Evolutionary conservation across 2,113 vertebrate genomes (phyloP), one percentile per base, ranked within the genome.

Genomic region (Eubucco bourcierii): DNA sequence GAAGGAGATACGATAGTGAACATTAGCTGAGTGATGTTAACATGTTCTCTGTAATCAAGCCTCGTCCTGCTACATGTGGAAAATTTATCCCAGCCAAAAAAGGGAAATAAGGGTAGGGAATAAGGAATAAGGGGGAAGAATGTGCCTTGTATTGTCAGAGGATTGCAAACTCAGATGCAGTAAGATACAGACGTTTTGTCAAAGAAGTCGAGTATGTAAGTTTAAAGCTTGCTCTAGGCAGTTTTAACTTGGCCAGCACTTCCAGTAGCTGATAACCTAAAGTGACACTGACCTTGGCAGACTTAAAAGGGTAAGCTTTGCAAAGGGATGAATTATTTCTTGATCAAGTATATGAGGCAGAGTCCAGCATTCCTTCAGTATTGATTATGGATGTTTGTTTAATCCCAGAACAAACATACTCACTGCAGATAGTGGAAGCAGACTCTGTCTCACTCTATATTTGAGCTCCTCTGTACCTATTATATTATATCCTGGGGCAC

Each of bases 221-320:
- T 95, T 90, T 74, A 89, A 87, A 66, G 90, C 66, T 95, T 88
- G 81, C 79, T 93, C 6, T 64, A 70, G 85, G 75, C 80, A n/a
- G 47, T 91, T 72, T 80, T 70, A 87, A 65, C 65, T 80, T 65
- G 47, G 82, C 31, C 31, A 84, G 89, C 81, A 65, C 93, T 92
- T 94, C 71, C 47, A 93, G 64, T 72, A 63, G 60, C 73, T 47
- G 66, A 88, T 91, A 90, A 95, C 73, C 86, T 70, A 29, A 79
- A 66, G 9, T 79, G 93, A 68, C 66, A 41, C 70, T 92, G 93
- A 94, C 95, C 96, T 94, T 94, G 92, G 82, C 34, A 66, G 66
- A 44, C 60, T 70, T 90, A 77, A 52, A 94, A 94, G 89, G 87
- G 63, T 80, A 67, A 79, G 87, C 66, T 67, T 80, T 90, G 76